These are phyloP conservation scores for Trematomus loennbergii DNA, from an alignment of 2,113 vertebrate genomes.

Conservation along the genomic window DNA sequence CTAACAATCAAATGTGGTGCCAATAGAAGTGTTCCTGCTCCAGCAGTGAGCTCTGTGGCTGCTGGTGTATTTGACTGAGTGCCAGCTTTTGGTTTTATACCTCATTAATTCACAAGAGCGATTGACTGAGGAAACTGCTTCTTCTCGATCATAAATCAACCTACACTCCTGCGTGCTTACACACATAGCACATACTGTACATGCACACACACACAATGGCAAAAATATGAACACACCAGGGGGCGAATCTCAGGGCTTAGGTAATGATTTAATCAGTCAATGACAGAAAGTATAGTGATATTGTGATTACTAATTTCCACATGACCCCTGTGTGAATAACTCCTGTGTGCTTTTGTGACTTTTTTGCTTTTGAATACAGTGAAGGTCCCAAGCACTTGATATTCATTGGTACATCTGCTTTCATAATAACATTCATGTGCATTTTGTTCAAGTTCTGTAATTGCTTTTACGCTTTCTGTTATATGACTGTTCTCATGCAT, in stretches of 20 bases:
- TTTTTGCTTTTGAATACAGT: background rate
- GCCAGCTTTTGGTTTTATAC: conserved; percentile 78
- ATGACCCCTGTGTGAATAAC: conserved; percentile 25
- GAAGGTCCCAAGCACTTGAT: background rate
- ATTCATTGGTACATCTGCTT: background rate
- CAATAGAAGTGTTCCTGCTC: conserved; percentile 52
- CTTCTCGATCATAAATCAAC: conserved; percentile 77
- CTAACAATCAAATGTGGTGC: conserved; percentile 65
- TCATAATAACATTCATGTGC: background rate
- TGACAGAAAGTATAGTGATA: conserved; percentile 74
- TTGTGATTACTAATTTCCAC: conserved; percentile 69
- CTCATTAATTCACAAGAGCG: conserved; percentile 80
- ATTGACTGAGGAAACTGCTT: conserved; percentile 76
- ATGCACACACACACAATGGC: conserved; percentile 10
- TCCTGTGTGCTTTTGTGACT: conserved; percentile 21
- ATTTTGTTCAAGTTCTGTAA: background rate
- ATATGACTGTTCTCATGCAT: conserved; percentile 1
- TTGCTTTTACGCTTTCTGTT: conserved; percentile 9
- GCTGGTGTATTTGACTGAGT: conserved; percentile 66
- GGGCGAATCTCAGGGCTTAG: conserved; percentile 52
- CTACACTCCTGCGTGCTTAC: conserved; percentile 17
- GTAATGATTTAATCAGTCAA: conserved; percentile 81
- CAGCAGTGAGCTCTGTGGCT: conserved; percentile 40
- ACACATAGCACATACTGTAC: conserved; percentile 2
- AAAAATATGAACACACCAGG: conserved; percentile 58